Base-by-base conservation (phyloP, 1,140 invertebrate species). In the Coptotermes formosanus region DNA sequence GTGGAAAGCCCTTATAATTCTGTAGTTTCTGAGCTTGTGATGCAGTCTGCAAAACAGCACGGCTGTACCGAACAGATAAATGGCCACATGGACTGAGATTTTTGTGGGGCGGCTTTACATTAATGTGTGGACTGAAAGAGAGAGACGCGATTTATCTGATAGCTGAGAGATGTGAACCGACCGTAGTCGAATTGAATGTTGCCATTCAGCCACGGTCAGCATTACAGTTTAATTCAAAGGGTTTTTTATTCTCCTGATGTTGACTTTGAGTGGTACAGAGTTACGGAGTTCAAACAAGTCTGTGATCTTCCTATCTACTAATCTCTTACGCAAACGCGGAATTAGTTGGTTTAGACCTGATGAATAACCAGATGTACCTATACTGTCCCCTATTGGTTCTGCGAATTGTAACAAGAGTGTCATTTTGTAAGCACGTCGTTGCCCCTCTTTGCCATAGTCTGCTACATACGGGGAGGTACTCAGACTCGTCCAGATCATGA, bases 211-310 rank as follows among this genome's bases (percentile, higher is more conserved):
- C 25, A 30, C 25, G 64, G 25, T 30, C 25, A 75, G 64, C 3
- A 75, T 30, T 75, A n/a, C n/a, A 30, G 8, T 75, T 11, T 14
- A 75, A 75, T 25, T 75, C 25, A 75, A 75, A 75, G 64, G 16
- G 64, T n/a, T 75, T 75, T 75, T 75, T 75, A n/a, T 75, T 14
- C n/a, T 75, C 4, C 25, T 75, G 64, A 64, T 75, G 64, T 75
- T 75, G n/a, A 75, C 64, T 75, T 75, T 75, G 64, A 25, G 64
- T 30, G 16, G n/a, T 75, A 16, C n/a, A 75, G 64, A 75, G 14
- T n/a, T 75, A 30, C 64, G n/a, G 64, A 75, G 64, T 30, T 75
- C n/a, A 75, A 75, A 75, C 64, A 75, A 75, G n/a, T 75, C 64
- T 75, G 1, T 75, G 64, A 75, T 75, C 64, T 75, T 14, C 64